Conservation (phyloP, 2,113 vertebrate genomes). For the Aplodontia rufa region DNA sequence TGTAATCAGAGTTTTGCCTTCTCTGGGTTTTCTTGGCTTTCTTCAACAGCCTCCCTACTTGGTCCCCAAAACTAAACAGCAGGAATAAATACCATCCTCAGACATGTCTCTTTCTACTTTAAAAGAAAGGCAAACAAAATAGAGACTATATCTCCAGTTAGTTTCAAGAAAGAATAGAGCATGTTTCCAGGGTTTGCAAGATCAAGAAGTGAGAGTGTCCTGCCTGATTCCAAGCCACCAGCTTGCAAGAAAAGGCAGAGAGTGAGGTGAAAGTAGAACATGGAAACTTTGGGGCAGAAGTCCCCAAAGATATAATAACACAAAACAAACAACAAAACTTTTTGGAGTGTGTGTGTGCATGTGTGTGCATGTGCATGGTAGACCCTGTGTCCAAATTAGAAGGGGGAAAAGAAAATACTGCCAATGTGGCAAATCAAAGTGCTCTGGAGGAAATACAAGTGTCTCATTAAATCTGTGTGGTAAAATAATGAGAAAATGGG, state of each 20-base stretch:
- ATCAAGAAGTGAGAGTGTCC: not conserved
- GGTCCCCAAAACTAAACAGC: not conserved
- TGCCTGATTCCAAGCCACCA: not conserved
- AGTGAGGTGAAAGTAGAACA: not conserved
- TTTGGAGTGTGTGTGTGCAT: not conserved
- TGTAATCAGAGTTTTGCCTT: conserved; percentile 44
- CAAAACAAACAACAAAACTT: not conserved
- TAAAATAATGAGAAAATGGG: not conserved
- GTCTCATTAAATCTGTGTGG: not conserved
- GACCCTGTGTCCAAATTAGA: not conserved
- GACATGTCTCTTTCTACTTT: not conserved
- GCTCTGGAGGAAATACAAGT: conserved; percentile 70
- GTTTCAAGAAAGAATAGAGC: not conserved
- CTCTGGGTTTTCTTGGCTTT: conserved; percentile 34
- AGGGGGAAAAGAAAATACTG: not conserved
- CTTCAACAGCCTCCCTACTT: not conserved
- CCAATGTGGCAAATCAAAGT: conserved; percentile 73
- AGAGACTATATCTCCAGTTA: conserved; percentile 1
- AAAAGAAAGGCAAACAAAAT: conserved; percentile 27
- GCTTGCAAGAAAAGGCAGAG: not conserved
- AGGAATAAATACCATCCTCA: not conserved
- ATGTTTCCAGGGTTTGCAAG: not conserved
- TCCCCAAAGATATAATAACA: not conserved
- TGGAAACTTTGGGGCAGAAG: not conserved
- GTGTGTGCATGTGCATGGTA: not conserved